Evolutionary conservation across 2,888 invertebrate species (phyloP).

Genomic region (Platycheirus rosarum): DNA sequence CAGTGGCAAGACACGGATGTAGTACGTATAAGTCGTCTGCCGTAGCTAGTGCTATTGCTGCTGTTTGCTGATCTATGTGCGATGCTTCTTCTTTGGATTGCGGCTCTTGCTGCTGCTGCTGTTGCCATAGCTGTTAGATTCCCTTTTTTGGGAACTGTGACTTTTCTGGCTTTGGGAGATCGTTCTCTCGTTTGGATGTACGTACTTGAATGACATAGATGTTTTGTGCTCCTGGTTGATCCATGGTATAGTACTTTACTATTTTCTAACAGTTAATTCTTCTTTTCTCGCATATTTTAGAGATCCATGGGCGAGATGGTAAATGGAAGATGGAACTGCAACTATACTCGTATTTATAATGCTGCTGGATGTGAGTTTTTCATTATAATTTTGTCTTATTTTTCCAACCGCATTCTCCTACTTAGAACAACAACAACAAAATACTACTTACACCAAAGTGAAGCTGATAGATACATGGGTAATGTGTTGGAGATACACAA

Average conservation of each 20-base stretch:
- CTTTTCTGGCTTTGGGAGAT: constrained; percentile 69
- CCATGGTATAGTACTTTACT: constrained; percentile 65
- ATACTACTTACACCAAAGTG: constrained; percentile 30
- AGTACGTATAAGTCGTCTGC: constrained; percentile 43
- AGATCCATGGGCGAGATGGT: constrained; percentile 60
- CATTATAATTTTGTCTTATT: constrained; percentile 53
- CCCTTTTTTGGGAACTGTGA: constrained; percentile 74
- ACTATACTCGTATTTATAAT: too few relatives aligned
- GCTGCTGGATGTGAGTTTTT: constrained; percentile 41
- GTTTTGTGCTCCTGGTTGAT: constrained; percentile 61
- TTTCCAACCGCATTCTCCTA: constrained; percentile 58
- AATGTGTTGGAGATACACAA: constrained; percentile 40
- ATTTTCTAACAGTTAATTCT: constrained; percentile 71
- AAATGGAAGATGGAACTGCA: constrained; percentile 53
- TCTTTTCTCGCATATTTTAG: constrained; percentile 59
- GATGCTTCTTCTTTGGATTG: constrained; percentile 29
- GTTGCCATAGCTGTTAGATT: constrained; percentile 57
- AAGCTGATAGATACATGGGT: constrained; percentile 10
- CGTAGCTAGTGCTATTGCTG: constrained; percentile 43
- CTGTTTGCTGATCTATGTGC: constrained; percentile 49
- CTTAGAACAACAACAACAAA: constrained; percentile 24
- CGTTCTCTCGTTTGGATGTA: constrained; percentile 56
- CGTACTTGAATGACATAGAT: constrained; percentile 70
- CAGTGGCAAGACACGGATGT: constrained; percentile 69
- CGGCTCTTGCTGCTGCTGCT: constrained; percentile 35